phyloP scores from a whole-genome alignment of 1,140 invertebrate genomes.

The Rhagoletis zephyria region DNA sequence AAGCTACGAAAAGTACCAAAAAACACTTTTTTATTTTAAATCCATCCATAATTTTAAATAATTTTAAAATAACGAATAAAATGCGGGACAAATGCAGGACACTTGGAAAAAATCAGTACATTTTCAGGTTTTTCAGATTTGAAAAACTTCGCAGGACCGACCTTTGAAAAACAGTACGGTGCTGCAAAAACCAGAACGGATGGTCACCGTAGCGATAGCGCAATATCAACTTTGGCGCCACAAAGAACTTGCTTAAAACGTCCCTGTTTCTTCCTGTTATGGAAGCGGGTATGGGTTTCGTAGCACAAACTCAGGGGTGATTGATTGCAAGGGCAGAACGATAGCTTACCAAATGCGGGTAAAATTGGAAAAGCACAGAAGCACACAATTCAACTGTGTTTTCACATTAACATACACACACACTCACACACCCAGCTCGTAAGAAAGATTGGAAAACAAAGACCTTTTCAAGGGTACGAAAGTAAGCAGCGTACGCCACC shows the following conservation, averaged over 20 bases:
- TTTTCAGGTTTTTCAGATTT: too few relatives aligned
- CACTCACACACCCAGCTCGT: background rate
- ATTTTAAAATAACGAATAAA: too few relatives aligned
- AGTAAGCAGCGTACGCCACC: background rate
- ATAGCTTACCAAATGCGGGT: background rate
- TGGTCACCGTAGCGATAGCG: too few relatives aligned
- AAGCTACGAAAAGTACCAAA: too few relatives aligned
- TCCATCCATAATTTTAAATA: too few relatives aligned
- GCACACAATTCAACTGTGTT: background rate
- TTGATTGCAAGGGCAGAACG: background rate
- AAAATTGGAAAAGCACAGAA: background rate
- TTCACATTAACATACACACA: background rate
- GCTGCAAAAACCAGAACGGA: too few relatives aligned
- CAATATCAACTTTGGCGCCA: background rate
- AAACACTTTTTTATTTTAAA: too few relatives aligned
- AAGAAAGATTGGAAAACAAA: background rate
- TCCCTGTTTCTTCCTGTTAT: background rate
- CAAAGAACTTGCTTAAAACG: background rate
- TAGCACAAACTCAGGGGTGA: slow-evolving; percentile 10
- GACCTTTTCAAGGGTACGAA: slow-evolving; percentile 28
- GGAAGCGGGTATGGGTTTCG: background rate
- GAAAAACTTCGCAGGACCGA: too few relatives aligned
- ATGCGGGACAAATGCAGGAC: too few relatives aligned
- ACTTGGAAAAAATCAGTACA: too few relatives aligned
- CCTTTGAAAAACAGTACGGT: too few relatives aligned